These are phyloP conservation scores for Eubucco bourcierii DNA, from an alignment of 2,113 vertebrate species.

Conservation along the genomic window DNA sequence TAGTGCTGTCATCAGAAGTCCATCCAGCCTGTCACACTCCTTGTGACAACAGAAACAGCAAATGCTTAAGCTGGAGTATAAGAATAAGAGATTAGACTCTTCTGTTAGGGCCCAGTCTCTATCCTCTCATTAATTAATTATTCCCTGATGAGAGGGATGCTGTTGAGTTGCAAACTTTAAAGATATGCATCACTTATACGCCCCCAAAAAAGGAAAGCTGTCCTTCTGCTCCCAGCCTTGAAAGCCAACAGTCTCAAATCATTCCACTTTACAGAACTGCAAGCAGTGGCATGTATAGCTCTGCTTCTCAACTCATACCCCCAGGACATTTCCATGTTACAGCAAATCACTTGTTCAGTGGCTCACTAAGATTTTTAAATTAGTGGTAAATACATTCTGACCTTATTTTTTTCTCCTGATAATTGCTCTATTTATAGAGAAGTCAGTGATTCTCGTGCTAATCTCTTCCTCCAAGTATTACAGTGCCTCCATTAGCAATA, in stretches of 20 bases:
- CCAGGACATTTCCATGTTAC: slow-evolving; percentile 37
- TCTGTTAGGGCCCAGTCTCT: background rate
- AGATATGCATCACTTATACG: background rate
- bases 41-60: background rate
- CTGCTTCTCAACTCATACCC: slow-evolving; percentile 32
- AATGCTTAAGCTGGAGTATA: background rate
- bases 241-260: slow-evolving; percentile 5
- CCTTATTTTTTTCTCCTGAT: slow-evolving; percentile 51
- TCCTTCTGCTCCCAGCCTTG: background rate
- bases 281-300: background rate
- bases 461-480: slow-evolving; percentile 10
- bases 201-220: slow-evolving; percentile 17
- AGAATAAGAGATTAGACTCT: background rate
- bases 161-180: background rate
- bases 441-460: slow-evolving; percentile 10
- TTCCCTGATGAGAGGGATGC: background rate
- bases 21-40: background rate
- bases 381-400: slow-evolving; percentile 61
- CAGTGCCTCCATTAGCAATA: background rate
- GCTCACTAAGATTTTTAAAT: slow-evolving; percentile 60
- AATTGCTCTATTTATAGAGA: slow-evolving; percentile 48
- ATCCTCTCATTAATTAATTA: slow-evolving; percentile 13
- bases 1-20: background rate
- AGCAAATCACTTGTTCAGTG: slow-evolving; percentile 47
- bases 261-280: slow-evolving; percentile 27